Evolutionary conservation across 1,140 invertebrate genomes (phyloP), one percentile per base, ranked within the genome.

Genomic region (Orius laevigatus): DNA sequence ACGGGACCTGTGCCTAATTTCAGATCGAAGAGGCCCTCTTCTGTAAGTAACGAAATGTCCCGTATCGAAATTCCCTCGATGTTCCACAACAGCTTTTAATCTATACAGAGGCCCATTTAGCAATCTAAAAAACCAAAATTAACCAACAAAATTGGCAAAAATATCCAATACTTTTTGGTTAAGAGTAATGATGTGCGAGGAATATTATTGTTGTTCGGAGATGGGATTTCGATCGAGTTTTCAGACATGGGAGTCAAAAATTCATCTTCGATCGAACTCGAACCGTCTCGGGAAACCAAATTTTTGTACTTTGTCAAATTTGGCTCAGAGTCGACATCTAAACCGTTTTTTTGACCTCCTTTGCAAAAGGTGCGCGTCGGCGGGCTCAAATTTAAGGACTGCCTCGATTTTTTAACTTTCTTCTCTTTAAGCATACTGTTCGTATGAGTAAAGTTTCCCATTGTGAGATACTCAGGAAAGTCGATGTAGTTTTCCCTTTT

Each of bases 21-120:
- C 45, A 6, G 55, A 53, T 18, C 49, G 14, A 5, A 52, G 33
- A 35, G 55, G 52, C 50, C 81, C 83, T 10, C 86, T 71, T 44
- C 90, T 69, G 61, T 90, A 93, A 32, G 88, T 90, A 40, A 92
- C 79, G 69, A 93, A 94, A 70, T 95, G 91, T 20, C 91, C 91
- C 41, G 79, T 79, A 60, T 81, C 74, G 9, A 81, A 81, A 55
- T 81, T 79, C 14, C 91, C 90, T 40, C 81, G 72, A 66, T 94
- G 90, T 36, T 88, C 86, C n/a, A 94, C 79, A 0, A 90, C 86
- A 1, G 87, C 78, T 55, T 75, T 71, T 36, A 95, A 69, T 56
- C 74, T 71, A 65, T 89, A 94, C 43, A 64, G 59, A 50, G 61
- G 54, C 63, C 69, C 32, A 58, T 19, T 15, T 2, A 32, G 59